Evolutionary conservation across 2,797 vertebrate genomes (phyloP).

Genomic region (Percopsis omiscomaycus): DNA sequence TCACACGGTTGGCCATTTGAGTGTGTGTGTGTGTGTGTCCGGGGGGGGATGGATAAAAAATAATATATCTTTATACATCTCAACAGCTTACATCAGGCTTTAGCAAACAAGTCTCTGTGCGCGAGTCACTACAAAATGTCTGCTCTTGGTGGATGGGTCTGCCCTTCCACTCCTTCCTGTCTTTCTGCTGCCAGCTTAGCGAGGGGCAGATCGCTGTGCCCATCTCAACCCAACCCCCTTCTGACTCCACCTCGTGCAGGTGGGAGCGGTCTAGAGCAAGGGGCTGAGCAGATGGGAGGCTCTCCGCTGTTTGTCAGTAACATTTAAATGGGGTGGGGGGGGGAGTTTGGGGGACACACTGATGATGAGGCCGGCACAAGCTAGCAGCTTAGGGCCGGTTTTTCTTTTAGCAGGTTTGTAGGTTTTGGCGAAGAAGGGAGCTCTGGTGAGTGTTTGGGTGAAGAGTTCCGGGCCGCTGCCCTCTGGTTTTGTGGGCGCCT

Average conservation of each 20-base stretch:
- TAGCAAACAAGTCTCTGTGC: conserved; percentile 85
- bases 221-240: conserved; percentile 34
- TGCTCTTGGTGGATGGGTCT: conserved; percentile 67
- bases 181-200: conserved; percentile 68
- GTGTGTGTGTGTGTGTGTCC: conserved; percentile 42
- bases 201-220: conserved; percentile 20
- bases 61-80: conserved; percentile 79
- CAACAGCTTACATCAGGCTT: conserved; percentile 85
- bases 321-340: conserved; percentile 53
- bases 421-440: conserved; percentile 10
- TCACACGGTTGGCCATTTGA: conserved; percentile 51
- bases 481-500: conserved; percentile 35
- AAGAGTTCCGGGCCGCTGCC: conserved; percentile 47
- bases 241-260: conserved; percentile 33
- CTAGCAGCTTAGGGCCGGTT: too few relatives aligned
- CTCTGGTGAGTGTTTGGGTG: conserved; percentile 60
- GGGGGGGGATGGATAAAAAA: conserved; percentile 60
- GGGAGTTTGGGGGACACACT: conserved; percentile 66
- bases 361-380: conserved; percentile 40
- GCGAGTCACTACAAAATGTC: conserved; percentile 72
- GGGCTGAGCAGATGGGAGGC: conserved; percentile 50
- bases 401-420: conserved; percentile 5
- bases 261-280: conserved; percentile 31
- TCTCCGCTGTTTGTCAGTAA: conserved; percentile 64
- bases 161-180: conserved; percentile 79